These are phyloP conservation scores for Mesorhabditis spiculigera DNA, from an alignment of 2,888 invertebrate genomes.

Conservation along the genomic window DNA sequence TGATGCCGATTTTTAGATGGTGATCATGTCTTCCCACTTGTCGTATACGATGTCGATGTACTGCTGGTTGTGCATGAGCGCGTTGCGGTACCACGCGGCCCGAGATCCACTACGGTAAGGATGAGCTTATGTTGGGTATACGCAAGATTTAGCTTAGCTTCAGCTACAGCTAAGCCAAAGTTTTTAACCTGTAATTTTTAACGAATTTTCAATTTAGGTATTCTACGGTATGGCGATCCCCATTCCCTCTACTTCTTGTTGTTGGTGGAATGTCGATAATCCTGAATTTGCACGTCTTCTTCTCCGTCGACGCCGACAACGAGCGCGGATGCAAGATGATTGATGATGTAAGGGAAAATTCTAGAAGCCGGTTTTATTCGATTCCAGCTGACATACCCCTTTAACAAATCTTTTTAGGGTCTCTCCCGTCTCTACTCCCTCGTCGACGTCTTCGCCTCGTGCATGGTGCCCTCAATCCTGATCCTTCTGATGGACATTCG, in stretches of 20 bases:
- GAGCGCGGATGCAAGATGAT: slow-evolving; percentile 19
- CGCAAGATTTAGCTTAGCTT: too few species aligned
- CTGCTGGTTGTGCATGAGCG: slow-evolving; percentile 49
- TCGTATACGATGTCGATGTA: slow-evolving; percentile 48
- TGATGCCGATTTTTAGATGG: slow-evolving; percentile 20
- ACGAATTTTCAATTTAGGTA: slow-evolving; percentile 8
- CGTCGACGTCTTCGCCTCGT: slow-evolving; percentile 38
- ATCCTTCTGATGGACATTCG: slow-evolving; percentile 37
- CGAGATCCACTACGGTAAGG: slow-evolving; percentile 24
- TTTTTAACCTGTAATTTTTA: too few species aligned
- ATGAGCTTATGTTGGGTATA: too few species aligned
- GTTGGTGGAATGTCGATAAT: slow-evolving; percentile 24
- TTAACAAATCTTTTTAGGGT: slow-evolving; percentile 17
- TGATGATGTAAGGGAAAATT: slow-evolving; percentile 21
- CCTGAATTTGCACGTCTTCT: slow-evolving; percentile 30
- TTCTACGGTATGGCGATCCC: slow-evolving; percentile 29
- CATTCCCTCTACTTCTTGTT: slow-evolving; percentile 20
- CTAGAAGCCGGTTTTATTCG: neutral
- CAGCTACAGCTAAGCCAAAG: too few species aligned
- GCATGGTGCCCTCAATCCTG: slow-evolving; percentile 29
- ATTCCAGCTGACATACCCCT: neutral
- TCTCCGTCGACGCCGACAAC: slow-evolving; percentile 19
- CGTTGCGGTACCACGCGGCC: slow-evolving; percentile 42
- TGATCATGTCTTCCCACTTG: slow-evolving; percentile 34
- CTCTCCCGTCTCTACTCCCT: slow-evolving; percentile 20